Evolutionary conservation across 1,140 invertebrate species (phyloP), one percentile per base, ranked within the genome.

Genomic region (Cardiocondyla obscurior): DNA sequence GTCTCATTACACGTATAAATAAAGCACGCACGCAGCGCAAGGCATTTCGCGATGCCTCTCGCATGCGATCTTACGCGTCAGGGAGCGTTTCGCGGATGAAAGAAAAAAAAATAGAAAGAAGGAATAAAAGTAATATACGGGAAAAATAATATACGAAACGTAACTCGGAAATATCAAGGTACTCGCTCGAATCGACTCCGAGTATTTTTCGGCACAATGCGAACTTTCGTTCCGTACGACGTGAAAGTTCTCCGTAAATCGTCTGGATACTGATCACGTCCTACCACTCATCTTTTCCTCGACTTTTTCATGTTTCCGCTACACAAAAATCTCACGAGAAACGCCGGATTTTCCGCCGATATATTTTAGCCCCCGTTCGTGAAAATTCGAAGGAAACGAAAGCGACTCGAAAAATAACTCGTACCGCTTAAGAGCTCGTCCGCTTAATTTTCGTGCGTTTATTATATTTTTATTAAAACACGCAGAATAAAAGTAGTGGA

Each of bases 1-100:
- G 30, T 65, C 19, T 55, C 49, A 36, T 72, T 58, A 58, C 19
- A 14, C 3, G 30, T 33, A 55, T 55, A 72, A 72, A 72, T 55
- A 55, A 55, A 25, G 16, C 12, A 33, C n/a, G 65, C 28, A n/a
- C 22, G 22, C 19, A 19, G 22, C 22, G 30, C 14, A 3, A 16
- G 10, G 39, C 62, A 44, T 67, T 28, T 67, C 16, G 64, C 28
- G n/a, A 46, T 19, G 42, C 42, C 25, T 67, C 10, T 39, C 42
- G 19, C 42, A 12, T 10, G 25, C 25, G 10, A 14, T 25, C 46
- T 49, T 33, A 33, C 28, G 42, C 42, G 22, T 22, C 16, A 25
- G 25, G 25, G 14, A 12, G 64, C 19, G 64, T 8, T 42, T 46
- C 28, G 16, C 2, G 30, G 14, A 8, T 3, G 44, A 42, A 42